Evolutionary conservation across 2,797 vertebrate species (phyloP), one percentile per base, ranked within the genome.

Genomic region (Melanotaenia trifasciata): DNA sequence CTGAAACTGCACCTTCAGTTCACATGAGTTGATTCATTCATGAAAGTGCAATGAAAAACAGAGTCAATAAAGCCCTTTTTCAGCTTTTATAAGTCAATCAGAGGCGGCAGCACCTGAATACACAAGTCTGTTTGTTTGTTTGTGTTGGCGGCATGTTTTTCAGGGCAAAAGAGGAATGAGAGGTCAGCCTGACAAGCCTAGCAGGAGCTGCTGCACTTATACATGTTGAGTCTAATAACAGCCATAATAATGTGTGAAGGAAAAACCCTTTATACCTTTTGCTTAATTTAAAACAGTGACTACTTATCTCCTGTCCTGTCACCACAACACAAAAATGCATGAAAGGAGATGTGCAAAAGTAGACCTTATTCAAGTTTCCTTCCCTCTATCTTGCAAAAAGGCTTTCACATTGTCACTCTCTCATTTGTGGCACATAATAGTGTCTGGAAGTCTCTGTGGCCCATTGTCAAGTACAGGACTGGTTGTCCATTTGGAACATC

Each of bases 401-500:
- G 92, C 92, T 94, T 88, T 89, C 87, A 90, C 85, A 87, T 91
- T 87, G 86, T 88, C 92, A 62, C 85, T 66, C 77, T 83, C 91
- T 94, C 89, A 92, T 93, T 94, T 92, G 89, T 84, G 89, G 84
- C 70, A 87, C 85, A 92, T 94, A 95, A 95, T 95, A 79, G 91
- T 85, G 90, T 92, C 92, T 93, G 92, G 90, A 92, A 89, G 84
- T 94, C 90, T 91, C 87, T 88, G 81, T 69, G 88, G 84, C 69
- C 91, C 87, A 94, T 95, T 95, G 94, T 94, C 84, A 87, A 78
- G 85, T 80, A 72, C 83, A 78, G 91, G 88, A 92, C 92, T 91
- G 88, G 86, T 94, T 89, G 92, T 89, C 94, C 94, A 95, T 95
- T 95, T 94, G 91, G 89, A 91, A 83, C 90, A 92, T 89, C 89